phyloP scores from a whole-genome alignment of 37 sponge, comb jelly and placozoan species.

The Beroe forskalii region DNA sequence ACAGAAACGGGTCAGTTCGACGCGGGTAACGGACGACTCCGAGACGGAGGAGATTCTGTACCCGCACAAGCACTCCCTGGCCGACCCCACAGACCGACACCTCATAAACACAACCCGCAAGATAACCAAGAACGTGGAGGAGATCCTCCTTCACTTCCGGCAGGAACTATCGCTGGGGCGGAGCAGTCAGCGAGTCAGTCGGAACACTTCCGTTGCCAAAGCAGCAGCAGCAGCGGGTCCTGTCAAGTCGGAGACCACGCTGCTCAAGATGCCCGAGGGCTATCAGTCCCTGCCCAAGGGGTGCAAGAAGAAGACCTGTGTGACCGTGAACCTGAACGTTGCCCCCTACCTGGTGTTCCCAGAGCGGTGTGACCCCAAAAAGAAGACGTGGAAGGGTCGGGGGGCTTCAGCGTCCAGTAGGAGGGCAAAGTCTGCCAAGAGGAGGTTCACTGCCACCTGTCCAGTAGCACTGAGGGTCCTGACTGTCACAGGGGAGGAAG shows the following conservation, averaged over 20 bases:
- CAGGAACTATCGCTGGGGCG: constrained; percentile 55
- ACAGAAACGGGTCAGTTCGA: constrained; percentile 56
- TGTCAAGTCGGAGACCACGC: neutral
- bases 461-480: neutral
- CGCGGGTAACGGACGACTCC: constrained; percentile 44
- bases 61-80: constrained; percentile 60
- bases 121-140: constrained; percentile 18
- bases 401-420: constrained; percentile 11
- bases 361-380: constrained; percentile 28
- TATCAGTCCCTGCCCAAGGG: constrained; percentile 8
- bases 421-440: constrained; percentile 8
- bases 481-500: neutral
- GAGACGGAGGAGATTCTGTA: constrained; percentile 54
- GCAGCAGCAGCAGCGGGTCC: neutral
- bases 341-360: constrained; percentile 52
- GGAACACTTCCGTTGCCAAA: neutral
- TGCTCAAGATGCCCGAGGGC: constrained; percentile 12
- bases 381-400: neutral
- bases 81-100: constrained; percentile 21
- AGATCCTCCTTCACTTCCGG: constrained; percentile 23
- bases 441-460: constrained; percentile 1
- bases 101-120: constrained; percentile 29
- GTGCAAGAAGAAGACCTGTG: constrained; percentile 51
- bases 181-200: neutral
- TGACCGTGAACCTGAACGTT: constrained; percentile 24